phyloP scores from a whole-genome alignment of 2,888 invertebrate genomes.

The Tetragonisca angustula region DNA sequence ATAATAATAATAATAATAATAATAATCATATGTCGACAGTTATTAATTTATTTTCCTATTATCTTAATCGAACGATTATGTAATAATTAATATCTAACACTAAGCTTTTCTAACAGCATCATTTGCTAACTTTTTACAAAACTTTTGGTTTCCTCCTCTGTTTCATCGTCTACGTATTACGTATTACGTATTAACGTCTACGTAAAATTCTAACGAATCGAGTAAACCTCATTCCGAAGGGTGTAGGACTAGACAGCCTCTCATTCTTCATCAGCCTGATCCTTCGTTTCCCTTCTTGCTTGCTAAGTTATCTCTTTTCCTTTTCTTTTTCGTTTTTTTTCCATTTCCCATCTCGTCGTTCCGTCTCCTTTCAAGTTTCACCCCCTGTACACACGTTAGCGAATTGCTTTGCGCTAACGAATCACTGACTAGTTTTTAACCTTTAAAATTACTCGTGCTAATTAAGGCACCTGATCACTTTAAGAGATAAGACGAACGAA shows the following conservation, averaged over 20 bases:
- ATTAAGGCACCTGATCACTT: slow-evolving; percentile 70
- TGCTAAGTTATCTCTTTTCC: slow-evolving; percentile 41
- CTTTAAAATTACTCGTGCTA: slow-evolving; percentile 73
- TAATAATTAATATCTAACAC: slow-evolving; percentile 72
- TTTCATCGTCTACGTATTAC: slow-evolving; percentile 41
- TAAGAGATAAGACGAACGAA: slow-evolving; percentile 59
- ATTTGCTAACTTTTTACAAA: slow-evolving; percentile 72
- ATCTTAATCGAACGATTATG: slow-evolving; percentile 67
- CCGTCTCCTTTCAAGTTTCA: slow-evolving; percentile 49
- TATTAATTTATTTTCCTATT: slow-evolving; percentile 72
- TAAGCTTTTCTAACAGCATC: slow-evolving; percentile 61
- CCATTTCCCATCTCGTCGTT: not conserved
- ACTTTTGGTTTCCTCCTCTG: slow-evolving; percentile 60
- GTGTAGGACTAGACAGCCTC: slow-evolving; percentile 83
- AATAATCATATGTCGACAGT: slow-evolving; percentile 71
- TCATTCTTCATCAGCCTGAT: slow-evolving; percentile 76
- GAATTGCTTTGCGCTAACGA: slow-evolving; percentile 65
- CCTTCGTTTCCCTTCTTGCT: slow-evolving; percentile 62
- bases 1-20: slow-evolving; percentile 69
- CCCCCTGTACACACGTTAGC: slow-evolving; percentile 58
- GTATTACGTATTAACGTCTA: slow-evolving; percentile 68
- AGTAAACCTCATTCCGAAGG: slow-evolving; percentile 76
- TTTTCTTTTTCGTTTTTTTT: not conserved
- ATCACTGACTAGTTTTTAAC: slow-evolving; percentile 82
- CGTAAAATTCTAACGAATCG: slow-evolving; percentile 74